These are phyloP conservation scores for Orthosia gothica DNA, from an alignment of 2,888 invertebrate species.

Conservation along the genomic window DNA sequence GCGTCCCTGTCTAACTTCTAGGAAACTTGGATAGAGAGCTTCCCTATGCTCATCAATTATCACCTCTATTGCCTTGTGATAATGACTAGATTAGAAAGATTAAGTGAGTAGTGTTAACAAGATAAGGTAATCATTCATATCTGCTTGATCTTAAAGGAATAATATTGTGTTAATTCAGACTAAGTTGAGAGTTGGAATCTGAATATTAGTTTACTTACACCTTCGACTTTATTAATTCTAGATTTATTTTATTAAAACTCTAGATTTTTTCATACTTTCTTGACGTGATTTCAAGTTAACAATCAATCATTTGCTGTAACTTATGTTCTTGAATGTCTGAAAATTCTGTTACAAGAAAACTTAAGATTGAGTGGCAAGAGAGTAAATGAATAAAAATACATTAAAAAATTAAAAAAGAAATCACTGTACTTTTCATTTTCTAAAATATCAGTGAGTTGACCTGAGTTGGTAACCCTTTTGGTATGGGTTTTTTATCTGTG, in stretches of 20 bases:
- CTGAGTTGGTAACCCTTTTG: no score
- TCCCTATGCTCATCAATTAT: conserved; percentile 54
- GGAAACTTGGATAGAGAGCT: conserved; percentile 43
- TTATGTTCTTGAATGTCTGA: conserved; percentile 20
- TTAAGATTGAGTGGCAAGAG: conserved; percentile 26
- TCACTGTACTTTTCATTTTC: not conserved
- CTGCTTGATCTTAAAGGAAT: conserved; percentile 21
- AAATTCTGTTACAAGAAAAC: conserved; percentile 44
- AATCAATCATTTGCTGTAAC: conserved; percentile 37
- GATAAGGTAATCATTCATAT: conserved; percentile 41
- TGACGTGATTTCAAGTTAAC: conserved; percentile 2
- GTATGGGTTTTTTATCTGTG: no score
- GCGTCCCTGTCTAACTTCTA: conserved; percentile 61
- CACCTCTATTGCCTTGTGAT: conserved; percentile 41
- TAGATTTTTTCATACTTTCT: not conserved
- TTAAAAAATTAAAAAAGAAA: not conserved
- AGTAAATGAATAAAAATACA: conserved; percentile 5
- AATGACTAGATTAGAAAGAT: conserved; percentile 44
- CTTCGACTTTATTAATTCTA: conserved; percentile 12
- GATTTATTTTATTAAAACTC: conserved; percentile 8
- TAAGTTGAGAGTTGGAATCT: conserved; percentile 24
- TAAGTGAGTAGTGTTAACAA: conserved; percentile 46
- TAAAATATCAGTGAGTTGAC: not conserved
- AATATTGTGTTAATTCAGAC: conserved; percentile 36
- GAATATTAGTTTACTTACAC: conserved; percentile 27